Evolutionary conservation across 1,140 invertebrate species (phyloP).

Genomic region (Ostrea edulis): DNA sequence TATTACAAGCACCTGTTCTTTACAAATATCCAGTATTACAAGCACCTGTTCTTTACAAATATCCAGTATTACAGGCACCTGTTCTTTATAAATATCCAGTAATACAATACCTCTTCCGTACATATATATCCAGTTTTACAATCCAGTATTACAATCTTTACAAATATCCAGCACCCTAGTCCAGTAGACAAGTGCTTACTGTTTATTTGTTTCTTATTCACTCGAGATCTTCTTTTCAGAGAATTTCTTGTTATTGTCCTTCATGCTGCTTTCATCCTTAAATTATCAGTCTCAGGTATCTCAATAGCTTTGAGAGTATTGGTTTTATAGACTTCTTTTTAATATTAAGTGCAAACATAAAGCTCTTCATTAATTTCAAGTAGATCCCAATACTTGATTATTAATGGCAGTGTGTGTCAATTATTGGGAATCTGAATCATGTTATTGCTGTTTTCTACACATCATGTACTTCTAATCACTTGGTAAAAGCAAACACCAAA

Average conservation of each 20-base stretch:
- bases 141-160: no score
- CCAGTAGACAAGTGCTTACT: background rate
- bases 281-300: conserved; percentile 8
- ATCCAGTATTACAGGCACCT: no score
- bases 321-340: background rate
- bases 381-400: background rate
- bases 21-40: no score
- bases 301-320: background rate
- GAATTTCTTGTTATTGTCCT: background rate
- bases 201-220: background rate
- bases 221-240: background rate
- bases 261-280: background rate
- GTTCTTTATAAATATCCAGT: no score
- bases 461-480: background rate
- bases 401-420: background rate
- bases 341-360: background rate
- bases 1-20: no score
- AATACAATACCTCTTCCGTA: no score
- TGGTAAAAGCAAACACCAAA: background rate
- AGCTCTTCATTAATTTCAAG: background rate
- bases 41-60: no score
- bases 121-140: no score
- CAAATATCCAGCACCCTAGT: background rate
- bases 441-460: background rate
- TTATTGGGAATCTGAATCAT: background rate